Conservation (phyloP, 2,888 invertebrate species). For the Anorthoa munda region DNA sequence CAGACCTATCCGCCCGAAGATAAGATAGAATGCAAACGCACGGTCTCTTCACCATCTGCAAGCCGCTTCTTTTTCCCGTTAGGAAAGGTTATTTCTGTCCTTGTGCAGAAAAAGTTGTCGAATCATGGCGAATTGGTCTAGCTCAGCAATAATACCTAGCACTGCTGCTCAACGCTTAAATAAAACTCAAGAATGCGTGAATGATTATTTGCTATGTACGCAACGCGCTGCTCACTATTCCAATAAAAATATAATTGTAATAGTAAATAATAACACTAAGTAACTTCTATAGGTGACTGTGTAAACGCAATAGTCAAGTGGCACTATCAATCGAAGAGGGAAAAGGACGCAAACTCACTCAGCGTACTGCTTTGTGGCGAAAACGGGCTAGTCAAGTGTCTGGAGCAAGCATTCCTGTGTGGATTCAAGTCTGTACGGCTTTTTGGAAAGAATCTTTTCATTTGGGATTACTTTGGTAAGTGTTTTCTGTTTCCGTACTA, state of each 20-base stretch:
- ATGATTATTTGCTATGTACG: conserved; percentile 9
- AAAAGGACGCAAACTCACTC: conserved; percentile 95
- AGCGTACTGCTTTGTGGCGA: conserved; percentile 99
- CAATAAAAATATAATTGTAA: neutral
- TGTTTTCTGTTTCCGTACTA: conserved; percentile 33
- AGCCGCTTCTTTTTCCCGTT: neutral
- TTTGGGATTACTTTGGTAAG: conserved; percentile 99
- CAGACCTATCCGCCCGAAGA: neutral
- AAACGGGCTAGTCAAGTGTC: conserved; percentile 97
- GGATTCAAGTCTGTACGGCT: conserved; percentile 98
- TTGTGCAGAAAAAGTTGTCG: too few relatives aligned
- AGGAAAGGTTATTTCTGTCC: too few relatives aligned
- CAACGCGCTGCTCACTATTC: conserved; percentile 37
- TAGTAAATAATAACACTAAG: neutral
- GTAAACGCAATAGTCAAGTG: conserved; percentile 99
- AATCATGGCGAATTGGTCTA: neutral
- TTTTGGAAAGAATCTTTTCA: conserved; percentile 98
- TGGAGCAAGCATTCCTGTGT: conserved; percentile 98
- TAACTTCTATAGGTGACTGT: conserved; percentile 93
- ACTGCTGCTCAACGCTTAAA: conserved; percentile 17
- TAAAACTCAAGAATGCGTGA: neutral
- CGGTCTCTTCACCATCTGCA: neutral
- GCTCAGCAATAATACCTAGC: neutral
- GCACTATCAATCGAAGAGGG: conserved; percentile 97
- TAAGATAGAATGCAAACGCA: neutral